A percentile compares a stretch with the other conserved stretches of the same genome.
These are phyloP conservation scores for Holothuria glaberrima DNA, from an alignment of 35 echinoderm and acorn worm genomes.

Conservation along the genomic window DNA sequence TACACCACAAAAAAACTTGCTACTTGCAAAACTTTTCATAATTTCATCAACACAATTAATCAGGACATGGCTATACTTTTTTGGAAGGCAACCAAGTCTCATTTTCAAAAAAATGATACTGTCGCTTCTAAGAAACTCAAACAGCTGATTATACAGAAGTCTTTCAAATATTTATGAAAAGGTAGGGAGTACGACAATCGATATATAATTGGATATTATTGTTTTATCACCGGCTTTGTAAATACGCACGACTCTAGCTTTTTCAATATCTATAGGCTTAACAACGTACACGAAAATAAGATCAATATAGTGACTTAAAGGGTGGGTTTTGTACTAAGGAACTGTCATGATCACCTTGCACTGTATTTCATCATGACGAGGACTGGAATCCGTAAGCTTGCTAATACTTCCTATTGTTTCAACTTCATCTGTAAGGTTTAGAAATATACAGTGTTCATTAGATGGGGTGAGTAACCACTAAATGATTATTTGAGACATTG, in stretches of 20 bases:
- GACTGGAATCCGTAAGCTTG: neutral
- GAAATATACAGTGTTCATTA: neutral
- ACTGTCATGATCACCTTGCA: too few relatives aligned
- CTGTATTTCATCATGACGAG: neutral
- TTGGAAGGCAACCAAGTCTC: neutral
- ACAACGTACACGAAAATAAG: too few relatives aligned
- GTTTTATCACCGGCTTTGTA: too few relatives aligned
- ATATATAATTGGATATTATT: too few relatives aligned
- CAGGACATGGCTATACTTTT: neutral
- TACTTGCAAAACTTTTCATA: neutral
- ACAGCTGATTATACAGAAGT: too few relatives aligned
- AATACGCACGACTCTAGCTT: too few relatives aligned
- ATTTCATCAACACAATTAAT: constrained; percentile 2
- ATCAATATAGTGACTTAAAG: too few relatives aligned
- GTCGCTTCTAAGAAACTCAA: neutral
- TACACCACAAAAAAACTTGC: neutral
- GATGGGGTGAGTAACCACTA: neutral
- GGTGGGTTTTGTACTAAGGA: too few relatives aligned
- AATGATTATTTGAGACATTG: neutral
- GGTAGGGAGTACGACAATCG: too few relatives aligned
- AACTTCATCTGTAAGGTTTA: too few relatives aligned
- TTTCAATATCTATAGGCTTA: too few relatives aligned
- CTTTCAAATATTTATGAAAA: too few relatives aligned
- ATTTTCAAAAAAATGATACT: neutral
- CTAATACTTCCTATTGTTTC: neutral